These are phyloP conservation scores for Phaethornis superciliosus DNA, from an alignment of 2,113 vertebrate species.

Conservation along the genomic window DNA sequence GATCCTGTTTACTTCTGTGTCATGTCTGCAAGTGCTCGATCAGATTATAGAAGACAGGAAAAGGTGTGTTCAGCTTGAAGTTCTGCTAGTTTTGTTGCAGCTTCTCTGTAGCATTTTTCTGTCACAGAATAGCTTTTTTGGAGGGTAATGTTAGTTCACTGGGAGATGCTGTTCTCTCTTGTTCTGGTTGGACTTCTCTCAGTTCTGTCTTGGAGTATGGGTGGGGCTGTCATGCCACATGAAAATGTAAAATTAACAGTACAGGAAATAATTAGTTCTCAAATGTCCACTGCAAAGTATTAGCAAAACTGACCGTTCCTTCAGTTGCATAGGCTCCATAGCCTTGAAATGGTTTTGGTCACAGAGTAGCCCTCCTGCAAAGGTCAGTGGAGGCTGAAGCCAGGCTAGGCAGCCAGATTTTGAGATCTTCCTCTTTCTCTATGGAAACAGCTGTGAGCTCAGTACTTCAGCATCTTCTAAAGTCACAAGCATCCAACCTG, in stretches of 20 bases:
- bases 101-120: background rate
- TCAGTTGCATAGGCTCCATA: background rate
- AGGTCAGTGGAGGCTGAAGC: background rate
- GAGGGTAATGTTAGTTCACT: background rate
- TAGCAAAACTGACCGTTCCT: background rate
- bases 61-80: slow-evolving; percentile 53
- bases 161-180: background rate
- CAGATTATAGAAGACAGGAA: slow-evolving; percentile 69
- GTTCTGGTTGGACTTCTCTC: background rate
- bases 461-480: background rate
- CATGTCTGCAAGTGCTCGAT: slow-evolving; percentile 40
- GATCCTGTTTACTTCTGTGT: slow-evolving; percentile 41
- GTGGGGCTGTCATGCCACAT: background rate
- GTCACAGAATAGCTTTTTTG: background rate
- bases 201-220: background rate
- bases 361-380: background rate
- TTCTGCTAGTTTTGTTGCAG: slow-evolving; percentile 7
- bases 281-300: background rate
- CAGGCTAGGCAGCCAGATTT: background rate
- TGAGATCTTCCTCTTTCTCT: background rate
- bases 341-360: background rate
- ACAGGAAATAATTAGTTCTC: background rate
- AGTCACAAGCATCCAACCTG: background rate
- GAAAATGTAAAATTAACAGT: background rate
- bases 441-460: background rate